Conservation (phyloP, 2,888 invertebrate genomes). For the Morpho achilles region DNA sequence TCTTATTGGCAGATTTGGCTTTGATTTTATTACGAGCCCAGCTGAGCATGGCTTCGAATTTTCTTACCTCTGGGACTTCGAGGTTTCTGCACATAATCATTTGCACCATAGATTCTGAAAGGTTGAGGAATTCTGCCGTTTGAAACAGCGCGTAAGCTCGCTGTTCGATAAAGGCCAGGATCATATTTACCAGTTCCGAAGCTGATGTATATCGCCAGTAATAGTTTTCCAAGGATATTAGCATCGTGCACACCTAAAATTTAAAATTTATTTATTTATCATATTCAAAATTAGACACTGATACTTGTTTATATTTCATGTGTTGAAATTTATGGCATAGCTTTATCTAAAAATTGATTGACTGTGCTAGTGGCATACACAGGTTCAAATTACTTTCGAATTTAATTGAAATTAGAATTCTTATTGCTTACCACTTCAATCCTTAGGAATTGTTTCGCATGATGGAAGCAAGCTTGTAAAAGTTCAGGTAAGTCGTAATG, state of each 20-base stretch:
- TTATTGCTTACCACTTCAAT: conserved; percentile 89
- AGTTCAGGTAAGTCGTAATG: conserved; percentile 96
- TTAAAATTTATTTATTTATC: background rate
- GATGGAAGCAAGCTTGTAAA: conserved; percentile 96
- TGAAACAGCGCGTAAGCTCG: conserved; percentile 92
- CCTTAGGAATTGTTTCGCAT: conserved; percentile 94
- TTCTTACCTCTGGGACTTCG: conserved; percentile 92
- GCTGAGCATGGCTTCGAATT: conserved; percentile 95
- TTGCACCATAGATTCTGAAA: conserved; percentile 96
- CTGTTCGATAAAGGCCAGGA: conserved; percentile 92
- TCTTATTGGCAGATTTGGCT: conserved; percentile 86
- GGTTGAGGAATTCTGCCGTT: conserved; percentile 89
- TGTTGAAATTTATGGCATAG: background rate
- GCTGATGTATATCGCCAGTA: conserved; percentile 97
- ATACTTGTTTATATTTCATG: background rate
- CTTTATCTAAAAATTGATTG: background rate
- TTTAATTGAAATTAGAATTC: background rate
- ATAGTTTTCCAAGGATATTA: conserved; percentile 94
- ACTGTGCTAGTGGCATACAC: too few relatives aligned
- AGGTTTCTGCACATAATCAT: conserved; percentile 96
- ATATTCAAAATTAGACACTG: background rate
- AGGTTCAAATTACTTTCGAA: background rate
- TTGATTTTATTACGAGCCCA: conserved; percentile 94
- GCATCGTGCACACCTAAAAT: conserved; percentile 90
- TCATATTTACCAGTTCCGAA: conserved; percentile 96